These are phyloP conservation scores for Himalopsyche kuldschensis DNA, from an alignment of 2,888 invertebrate genomes.

Conservation along the genomic window DNA sequence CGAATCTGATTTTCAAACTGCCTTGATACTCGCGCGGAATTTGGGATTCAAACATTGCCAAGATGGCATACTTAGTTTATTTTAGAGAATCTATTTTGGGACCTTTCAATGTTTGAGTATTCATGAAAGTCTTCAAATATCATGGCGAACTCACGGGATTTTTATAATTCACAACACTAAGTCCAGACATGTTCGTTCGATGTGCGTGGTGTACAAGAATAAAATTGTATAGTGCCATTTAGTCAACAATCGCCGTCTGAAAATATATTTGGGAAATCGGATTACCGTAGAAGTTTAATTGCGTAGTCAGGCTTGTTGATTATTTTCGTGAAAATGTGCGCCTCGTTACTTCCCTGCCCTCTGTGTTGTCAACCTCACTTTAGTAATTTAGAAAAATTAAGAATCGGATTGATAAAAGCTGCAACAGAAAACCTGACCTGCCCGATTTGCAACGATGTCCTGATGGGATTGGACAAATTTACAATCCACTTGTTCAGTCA, in stretches of 20 bases:
- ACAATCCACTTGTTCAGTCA: conserved; percentile 83
- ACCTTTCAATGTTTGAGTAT: conserved; percentile 27
- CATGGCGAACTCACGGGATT: neutral
- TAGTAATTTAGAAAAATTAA: conserved; percentile 68
- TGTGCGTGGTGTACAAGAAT: neutral
- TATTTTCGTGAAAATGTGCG: conserved; percentile 47
- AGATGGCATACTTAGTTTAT: conserved; percentile 31
- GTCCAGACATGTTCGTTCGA: neutral
- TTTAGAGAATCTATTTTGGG: conserved; percentile 36
- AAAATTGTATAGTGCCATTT: neutral
- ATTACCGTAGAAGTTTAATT: neutral
- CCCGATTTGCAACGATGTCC: conserved; percentile 75
- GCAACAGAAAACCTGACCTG: conserved; percentile 75
- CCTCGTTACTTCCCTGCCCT: conserved; percentile 70
- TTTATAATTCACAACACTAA: neutral
- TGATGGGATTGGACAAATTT: conserved; percentile 77
- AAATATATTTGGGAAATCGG: neutral
- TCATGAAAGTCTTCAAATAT: conserved; percentile 4
- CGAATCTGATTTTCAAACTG: neutral
- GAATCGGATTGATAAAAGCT: conserved; percentile 72
- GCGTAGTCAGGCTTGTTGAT: neutral
- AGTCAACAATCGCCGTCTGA: neutral
- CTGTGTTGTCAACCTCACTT: conserved; percentile 76
- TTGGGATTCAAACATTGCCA: conserved; percentile 9
- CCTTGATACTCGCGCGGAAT: neutral